These are phyloP conservation scores for Julus scanicus DNA, from an alignment of 2,888 invertebrate species.

Conservation along the genomic window DNA sequence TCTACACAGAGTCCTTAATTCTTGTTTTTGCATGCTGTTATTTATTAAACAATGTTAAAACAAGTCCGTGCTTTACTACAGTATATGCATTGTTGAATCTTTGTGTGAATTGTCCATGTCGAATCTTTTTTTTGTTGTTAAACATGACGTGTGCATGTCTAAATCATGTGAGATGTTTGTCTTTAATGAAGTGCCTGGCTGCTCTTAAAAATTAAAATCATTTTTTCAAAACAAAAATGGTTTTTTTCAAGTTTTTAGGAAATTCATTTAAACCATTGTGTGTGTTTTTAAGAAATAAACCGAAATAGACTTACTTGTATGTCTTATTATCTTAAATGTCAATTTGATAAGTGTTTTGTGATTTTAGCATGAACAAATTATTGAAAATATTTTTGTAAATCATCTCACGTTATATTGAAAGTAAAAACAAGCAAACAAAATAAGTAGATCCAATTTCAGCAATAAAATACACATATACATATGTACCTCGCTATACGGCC, in stretches of 20 bases:
- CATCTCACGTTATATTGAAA: too few relatives aligned
- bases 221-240: not conserved
- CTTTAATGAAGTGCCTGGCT: slow-evolving; percentile 33
- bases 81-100: not conserved
- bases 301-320: not conserved
- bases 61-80: slow-evolving; percentile 6
- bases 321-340: too few relatives aligned
- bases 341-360: too few relatives aligned
- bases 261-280: not conserved
- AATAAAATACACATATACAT: too few relatives aligned
- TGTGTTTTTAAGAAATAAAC: slow-evolving; percentile 8
- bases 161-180: slow-evolving; percentile 1
- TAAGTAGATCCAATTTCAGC: too few relatives aligned
- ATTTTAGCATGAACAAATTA: too few relatives aligned
- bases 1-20: not conserved
- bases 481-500: too few relatives aligned
- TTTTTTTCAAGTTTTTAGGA: slow-evolving; percentile 1
- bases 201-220: not conserved
- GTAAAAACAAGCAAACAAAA: too few relatives aligned
- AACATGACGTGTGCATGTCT: not conserved
- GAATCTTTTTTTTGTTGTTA: not conserved
- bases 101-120: not conserved
- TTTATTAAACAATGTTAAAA: slow-evolving; percentile 26
- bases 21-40: slow-evolving; percentile 25
- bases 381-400: too few relatives aligned